Evolutionary conservation across 2,888 invertebrate genomes (phyloP).

Genomic region (Thelaira solivaga): DNA sequence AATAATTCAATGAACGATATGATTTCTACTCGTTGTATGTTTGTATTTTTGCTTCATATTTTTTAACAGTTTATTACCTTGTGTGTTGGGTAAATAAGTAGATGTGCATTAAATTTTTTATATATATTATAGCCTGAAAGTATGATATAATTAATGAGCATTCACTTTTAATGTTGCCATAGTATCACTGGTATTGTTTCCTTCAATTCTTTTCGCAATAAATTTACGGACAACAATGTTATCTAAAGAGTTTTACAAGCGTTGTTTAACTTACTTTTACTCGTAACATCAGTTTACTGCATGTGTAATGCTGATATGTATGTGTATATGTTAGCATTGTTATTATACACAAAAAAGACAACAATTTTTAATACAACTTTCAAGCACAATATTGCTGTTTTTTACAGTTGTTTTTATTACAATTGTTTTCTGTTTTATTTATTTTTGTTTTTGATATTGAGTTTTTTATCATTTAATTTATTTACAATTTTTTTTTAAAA

Average conservation of each 20-base stretch:
- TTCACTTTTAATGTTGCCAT: constrained; percentile 15
- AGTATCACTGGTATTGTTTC: neutral
- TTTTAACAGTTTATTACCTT: constrained; percentile 22
- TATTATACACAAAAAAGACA: too few relatives aligned
- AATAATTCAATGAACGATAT: too few relatives aligned
- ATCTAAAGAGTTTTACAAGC: neutral
- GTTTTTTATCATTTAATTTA: too few relatives aligned
- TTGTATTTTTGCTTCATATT: too few relatives aligned
- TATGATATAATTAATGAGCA: constrained; percentile 53
- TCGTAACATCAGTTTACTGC: neutral
- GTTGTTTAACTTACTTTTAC: neutral
- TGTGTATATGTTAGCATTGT: too few relatives aligned
- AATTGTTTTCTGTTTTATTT: too few relatives aligned
- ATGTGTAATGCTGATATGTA: neutral
- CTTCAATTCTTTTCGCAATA: neutral
- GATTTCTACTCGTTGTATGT: too few relatives aligned
- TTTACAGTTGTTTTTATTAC: too few relatives aligned
- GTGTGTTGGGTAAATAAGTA: constrained; percentile 26
- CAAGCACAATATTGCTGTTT: too few relatives aligned
- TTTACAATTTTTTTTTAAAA: too few relatives aligned
- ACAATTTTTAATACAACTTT: too few relatives aligned
- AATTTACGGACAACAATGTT: constrained; percentile 26
- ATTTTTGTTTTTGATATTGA: too few relatives aligned
- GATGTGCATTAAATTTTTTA: constrained; percentile 33
- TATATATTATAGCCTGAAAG: constrained; percentile 44